Evolutionary conservation across 2,797 vertebrate genomes (phyloP), one percentile per base, ranked within the genome.

Genomic region (Microctenopoma stevenorrisi): DNA sequence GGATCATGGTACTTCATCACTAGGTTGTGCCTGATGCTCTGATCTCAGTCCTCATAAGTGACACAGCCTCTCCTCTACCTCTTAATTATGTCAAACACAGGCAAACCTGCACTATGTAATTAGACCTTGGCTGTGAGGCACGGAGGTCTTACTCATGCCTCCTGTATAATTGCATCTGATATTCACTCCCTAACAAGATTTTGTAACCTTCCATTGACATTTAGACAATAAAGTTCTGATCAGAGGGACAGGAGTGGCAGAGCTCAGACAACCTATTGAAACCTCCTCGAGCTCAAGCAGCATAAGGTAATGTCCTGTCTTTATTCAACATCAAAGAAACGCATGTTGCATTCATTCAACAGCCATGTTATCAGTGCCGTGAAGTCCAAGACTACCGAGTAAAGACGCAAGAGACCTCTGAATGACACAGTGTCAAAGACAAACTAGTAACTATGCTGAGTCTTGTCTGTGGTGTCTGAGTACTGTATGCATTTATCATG

Each of bases 61-160:
- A 57, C 66, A 60, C 63, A 66, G 68, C 62, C 70, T 73, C 80
- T 88, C 72, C 12, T 75, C 75, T 69, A 55, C 65, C 69, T 83
- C 78, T 84, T 88, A 76, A 84, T 90, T 78, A 88, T 46, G 72
- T 82, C 78, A 57, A 86, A 86, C 60, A 64, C 53, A 79, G 60
- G 56, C 85, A 63, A 81, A 75, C 74, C 88, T 67, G 68, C 65
- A 82, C 64, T 42, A 4, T 71, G 64, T 86, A 87, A 88, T 89
- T 86, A 90, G 79, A 81, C 72, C 64, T 72, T n/a, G 46, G 50
- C 77, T 67, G 40, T 82, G 77, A 77, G 78, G 57, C 74, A 54
- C 70, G 49, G 67, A 76, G 76, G 64, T 72, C 65, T 62, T 49
- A 68, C 59, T 74, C 50, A n/a, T 60, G 57, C 61, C 50, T 51